Evolutionary conservation across 2,113 vertebrate species (phyloP).

Genomic region (Dipodomys stephensi): DNA sequence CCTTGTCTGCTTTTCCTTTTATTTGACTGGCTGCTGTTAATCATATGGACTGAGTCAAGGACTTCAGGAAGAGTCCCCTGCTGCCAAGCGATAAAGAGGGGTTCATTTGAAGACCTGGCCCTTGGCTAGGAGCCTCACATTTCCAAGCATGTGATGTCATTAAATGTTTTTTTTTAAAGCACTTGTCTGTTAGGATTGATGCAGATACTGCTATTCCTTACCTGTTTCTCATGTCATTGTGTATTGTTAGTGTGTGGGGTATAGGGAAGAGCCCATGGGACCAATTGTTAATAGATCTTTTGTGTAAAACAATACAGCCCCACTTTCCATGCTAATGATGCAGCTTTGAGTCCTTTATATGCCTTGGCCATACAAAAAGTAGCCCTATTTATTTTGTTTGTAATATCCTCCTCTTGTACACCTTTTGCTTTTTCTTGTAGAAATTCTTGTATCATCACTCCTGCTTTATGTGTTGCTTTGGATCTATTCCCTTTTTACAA

Average conservation of each 20-base stretch:
- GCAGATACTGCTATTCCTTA: neutral
- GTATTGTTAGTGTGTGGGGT: neutral
- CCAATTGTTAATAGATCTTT: neutral
- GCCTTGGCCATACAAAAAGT: neutral
- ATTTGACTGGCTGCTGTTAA: neutral
- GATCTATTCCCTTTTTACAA: neutral
- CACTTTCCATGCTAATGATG: neutral
- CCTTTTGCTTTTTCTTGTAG: slow-evolving; percentile 12
- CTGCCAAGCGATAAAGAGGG: neutral
- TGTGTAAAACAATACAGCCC: neutral
- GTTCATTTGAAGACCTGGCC: neutral
- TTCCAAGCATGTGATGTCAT: neutral
- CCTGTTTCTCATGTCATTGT: neutral
- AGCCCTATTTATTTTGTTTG: neutral
- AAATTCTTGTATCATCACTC: neutral
- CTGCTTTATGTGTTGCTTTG: slow-evolving; percentile 28
- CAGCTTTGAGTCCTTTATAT: neutral
- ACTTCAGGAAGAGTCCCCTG: neutral
- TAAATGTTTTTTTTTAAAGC: neutral
- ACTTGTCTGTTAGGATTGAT: neutral
- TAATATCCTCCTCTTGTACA: neutral
- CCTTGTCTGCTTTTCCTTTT: neutral
- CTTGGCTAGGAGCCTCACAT: neutral
- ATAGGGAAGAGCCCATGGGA: neutral
- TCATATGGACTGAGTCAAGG: neutral